Evolutionary conservation across 2,888 invertebrate species (phyloP).

Genomic region (Caenorhabditis uteleia): DNA sequence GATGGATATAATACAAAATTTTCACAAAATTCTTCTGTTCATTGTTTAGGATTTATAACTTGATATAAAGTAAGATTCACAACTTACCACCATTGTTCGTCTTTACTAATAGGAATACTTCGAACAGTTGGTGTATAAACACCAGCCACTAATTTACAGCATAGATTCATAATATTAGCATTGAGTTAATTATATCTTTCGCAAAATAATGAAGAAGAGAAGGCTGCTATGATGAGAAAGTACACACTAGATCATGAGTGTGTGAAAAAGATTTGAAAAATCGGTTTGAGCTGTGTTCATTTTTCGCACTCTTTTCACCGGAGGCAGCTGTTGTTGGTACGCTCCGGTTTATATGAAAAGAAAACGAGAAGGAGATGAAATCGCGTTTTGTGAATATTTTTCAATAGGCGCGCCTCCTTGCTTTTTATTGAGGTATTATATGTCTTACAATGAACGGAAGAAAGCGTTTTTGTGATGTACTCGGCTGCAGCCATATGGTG

Average conservation of each 20-base stretch:
- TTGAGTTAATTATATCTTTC: too few species aligned
- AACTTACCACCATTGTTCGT: slow-evolving; percentile 59
- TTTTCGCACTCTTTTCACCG: slow-evolving; percentile 30
- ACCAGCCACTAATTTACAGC: slow-evolving; percentile 35
- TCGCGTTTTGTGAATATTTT: too few species aligned
- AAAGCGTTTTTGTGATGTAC: too few species aligned
- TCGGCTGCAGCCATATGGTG: too few species aligned
- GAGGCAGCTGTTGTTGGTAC: slow-evolving; percentile 37
- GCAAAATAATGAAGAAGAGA: slow-evolving; percentile 16
- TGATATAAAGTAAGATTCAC: not conserved
- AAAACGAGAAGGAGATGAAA: too few species aligned
- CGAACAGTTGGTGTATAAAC: slow-evolving; percentile 41
- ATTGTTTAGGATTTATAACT: not conserved
- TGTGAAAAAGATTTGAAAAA: not conserved
- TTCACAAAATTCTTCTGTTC: not conserved
- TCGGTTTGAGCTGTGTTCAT: slow-evolving; percentile 21
- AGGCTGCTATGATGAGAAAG: too few species aligned
- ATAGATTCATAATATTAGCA: slow-evolving; percentile 39
- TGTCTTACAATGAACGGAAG: too few species aligned
- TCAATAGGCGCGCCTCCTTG: too few species aligned
- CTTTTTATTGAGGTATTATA: too few species aligned
- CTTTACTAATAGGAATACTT: slow-evolving; percentile 57
- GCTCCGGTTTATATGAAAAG: too few species aligned
- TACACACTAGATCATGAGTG: not conserved
- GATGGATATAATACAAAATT: not conserved